Percentiles rank a stretch among this genome's conserved stretches.
phyloP scores from a whole-genome alignment of 2,888 invertebrate genomes.

The Eristalis intricaria region DNA sequence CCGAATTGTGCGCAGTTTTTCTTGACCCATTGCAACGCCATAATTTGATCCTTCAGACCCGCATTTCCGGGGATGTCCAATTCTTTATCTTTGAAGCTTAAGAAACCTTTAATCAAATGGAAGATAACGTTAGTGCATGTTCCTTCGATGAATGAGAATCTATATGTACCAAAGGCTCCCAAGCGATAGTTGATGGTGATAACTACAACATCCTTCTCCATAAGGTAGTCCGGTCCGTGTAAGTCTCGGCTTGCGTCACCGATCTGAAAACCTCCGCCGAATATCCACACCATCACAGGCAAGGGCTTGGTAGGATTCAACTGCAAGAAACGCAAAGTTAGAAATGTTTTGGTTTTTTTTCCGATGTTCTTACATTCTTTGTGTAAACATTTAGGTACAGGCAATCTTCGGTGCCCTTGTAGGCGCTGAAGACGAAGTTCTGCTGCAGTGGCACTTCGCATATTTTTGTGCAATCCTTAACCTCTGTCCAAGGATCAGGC shows the following conservation, averaged over 20 bases:
- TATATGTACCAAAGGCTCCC: slow-evolving; percentile 78
- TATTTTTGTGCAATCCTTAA: slow-evolving; percentile 79
- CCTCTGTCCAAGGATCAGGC: slow-evolving; percentile 79
- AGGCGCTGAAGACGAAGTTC: slow-evolving; percentile 75
- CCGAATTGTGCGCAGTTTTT: slow-evolving; percentile 81
- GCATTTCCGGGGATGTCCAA: slow-evolving; percentile 82
- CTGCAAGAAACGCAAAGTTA: slow-evolving; percentile 65
- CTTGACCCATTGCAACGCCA: slow-evolving; percentile 82
- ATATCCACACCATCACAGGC: slow-evolving; percentile 82
- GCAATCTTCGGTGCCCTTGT: slow-evolving; percentile 82
- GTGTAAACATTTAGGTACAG: slow-evolving; percentile 81
- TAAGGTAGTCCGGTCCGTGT: slow-evolving; percentile 82
- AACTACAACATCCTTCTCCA: slow-evolving; percentile 82
- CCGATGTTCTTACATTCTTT: slow-evolving; percentile 70
- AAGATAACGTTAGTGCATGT: slow-evolving; percentile 72
- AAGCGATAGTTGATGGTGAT: slow-evolving; percentile 82
- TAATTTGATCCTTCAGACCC: slow-evolving; percentile 82
- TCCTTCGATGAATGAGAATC: neutral
- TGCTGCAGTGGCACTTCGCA: slow-evolving; percentile 76
- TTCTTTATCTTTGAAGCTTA: slow-evolving; percentile 80
- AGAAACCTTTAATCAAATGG: slow-evolving; percentile 78
- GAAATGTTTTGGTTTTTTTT: neutral
- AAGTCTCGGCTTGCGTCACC: slow-evolving; percentile 81
- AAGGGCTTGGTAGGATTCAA: slow-evolving; percentile 74
- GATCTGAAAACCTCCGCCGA: slow-evolving; percentile 82